Evolutionary conservation across 2,888 invertebrate genomes (phyloP).

Genomic region (Phragmatobia fuliginosa): DNA sequence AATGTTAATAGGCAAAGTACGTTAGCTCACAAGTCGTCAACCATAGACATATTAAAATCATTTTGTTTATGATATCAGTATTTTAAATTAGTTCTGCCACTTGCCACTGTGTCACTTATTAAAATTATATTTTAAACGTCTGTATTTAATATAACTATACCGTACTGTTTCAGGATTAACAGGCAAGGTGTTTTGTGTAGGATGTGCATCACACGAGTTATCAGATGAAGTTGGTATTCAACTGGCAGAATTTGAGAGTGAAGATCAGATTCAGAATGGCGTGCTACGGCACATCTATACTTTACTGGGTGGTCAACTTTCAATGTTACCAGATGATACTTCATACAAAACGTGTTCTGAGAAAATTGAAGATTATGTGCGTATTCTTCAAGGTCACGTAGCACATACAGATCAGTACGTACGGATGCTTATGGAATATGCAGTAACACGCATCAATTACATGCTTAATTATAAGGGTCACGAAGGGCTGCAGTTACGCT

Average conservation of each 20-base stretch:
- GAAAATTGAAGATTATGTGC: no score
- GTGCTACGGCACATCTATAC: conserved; percentile 54
- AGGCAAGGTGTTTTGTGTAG: conserved; percentile 67
- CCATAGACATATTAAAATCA: no score
- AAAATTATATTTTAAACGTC: no score
- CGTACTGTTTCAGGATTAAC: conserved; percentile 58
- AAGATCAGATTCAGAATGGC: conserved; percentile 52
- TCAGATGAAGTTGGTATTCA: conserved; percentile 44
- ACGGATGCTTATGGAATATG: not conserved
- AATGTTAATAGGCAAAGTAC: no score
- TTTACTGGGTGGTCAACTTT: no score
- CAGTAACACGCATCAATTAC: not conserved
- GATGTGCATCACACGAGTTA: conserved; percentile 61
- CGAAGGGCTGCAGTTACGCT: not conserved
- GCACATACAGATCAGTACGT: conserved; percentile 7
- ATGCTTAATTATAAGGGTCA: not conserved
- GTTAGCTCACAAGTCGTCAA: no score
- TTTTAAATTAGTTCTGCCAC: no score
- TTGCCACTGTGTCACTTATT: no score
- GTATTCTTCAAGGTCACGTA: conserved; percentile 49
- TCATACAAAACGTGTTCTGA: no score
- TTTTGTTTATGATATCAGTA: no score
- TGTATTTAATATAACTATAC: no score
- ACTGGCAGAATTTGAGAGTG: conserved; percentile 37
- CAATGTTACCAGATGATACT: no score